A percentile compares a stretch with the other conserved stretches of the same genome.
phyloP scores from a whole-genome alignment of 2,888 invertebrate genomes.

The Antheraea yamamai region DNA sequence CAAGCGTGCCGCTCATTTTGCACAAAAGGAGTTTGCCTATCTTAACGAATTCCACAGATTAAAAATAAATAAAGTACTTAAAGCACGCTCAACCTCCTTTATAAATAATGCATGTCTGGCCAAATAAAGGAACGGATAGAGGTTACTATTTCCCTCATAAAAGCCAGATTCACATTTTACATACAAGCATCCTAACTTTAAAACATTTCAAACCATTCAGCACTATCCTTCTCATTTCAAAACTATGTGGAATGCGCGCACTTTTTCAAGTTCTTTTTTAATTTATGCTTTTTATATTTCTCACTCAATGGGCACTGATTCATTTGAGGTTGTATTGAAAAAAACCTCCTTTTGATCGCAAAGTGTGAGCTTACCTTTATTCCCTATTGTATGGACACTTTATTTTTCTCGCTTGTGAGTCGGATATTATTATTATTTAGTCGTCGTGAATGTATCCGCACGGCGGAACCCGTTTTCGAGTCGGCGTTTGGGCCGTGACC shows the following conservation, averaged over 20 bases:
- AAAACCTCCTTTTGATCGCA: constrained; percentile 41
- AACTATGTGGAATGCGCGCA: constrained; percentile 45
- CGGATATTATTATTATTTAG: constrained; percentile 71
- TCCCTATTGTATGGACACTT: constrained; percentile 48
- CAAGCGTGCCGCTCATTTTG: background rate
- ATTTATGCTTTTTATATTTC: constrained; percentile 24
- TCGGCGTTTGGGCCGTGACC: constrained; percentile 76
- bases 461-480: constrained; percentile 65
- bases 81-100: constrained; percentile 13
- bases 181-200: constrained; percentile 30
- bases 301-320: constrained; percentile 14
- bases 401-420: constrained; percentile 50
- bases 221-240: constrained; percentile 53
- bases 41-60: constrained; percentile 18
- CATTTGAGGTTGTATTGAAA: constrained; percentile 33
- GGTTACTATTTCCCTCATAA: constrained; percentile 29
- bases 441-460: constrained; percentile 56
- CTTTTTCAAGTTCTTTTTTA: constrained; percentile 37
- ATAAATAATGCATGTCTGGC: constrained; percentile 15
- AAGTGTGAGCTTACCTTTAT: constrained; percentile 50
- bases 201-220: constrained; percentile 46
- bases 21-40: constrained; percentile 10
- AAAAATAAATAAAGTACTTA: constrained; percentile 10
- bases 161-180: constrained; percentile 32
- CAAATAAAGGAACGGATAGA: constrained; percentile 14